phyloP scores from a whole-genome alignment of 2,797 vertebrate genomes.

The Cuculus canorus region DNA sequence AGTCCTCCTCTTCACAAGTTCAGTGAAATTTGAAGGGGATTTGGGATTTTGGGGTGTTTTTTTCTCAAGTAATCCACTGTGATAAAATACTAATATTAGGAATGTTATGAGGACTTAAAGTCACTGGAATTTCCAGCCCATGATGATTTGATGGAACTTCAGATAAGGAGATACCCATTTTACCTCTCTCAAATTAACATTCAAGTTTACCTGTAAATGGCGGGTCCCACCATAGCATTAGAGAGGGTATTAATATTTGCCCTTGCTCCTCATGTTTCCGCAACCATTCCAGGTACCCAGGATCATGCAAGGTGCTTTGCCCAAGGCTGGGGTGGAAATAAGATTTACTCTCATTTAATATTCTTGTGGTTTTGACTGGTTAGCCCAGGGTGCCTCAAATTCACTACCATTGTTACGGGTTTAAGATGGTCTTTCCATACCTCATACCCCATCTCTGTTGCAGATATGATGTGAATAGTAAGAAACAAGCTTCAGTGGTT shows the following conservation, averaged over 20 bases:
- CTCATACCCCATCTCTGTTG: neutral
- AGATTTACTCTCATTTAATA: neutral
- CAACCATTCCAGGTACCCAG: neutral
- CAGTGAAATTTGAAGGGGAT: neutral
- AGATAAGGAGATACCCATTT: neutral
- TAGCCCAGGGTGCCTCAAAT: neutral
- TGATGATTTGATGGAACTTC: neutral
- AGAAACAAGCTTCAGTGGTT: neutral
- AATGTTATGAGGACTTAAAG: neutral
- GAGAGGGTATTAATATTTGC: neutral
- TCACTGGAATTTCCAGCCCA: conserved; percentile 21
- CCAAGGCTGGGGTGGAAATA: neutral
- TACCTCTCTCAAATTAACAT: neutral
- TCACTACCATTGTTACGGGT: neutral
- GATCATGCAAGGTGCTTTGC: neutral
- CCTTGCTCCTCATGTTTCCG: neutral
- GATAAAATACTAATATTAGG: neutral
- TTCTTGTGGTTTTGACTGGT: neutral
- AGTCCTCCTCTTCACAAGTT: neutral
- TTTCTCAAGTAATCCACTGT: neutral
- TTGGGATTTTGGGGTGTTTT: neutral
- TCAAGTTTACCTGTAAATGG: neutral
- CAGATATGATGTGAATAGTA: neutral
- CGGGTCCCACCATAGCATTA: neutral
- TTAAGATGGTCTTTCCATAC: neutral